These are phyloP conservation scores for Trochalopteron elliotii DNA, from an alignment of 2,113 vertebrate genomes.

Conservation along the genomic window DNA sequence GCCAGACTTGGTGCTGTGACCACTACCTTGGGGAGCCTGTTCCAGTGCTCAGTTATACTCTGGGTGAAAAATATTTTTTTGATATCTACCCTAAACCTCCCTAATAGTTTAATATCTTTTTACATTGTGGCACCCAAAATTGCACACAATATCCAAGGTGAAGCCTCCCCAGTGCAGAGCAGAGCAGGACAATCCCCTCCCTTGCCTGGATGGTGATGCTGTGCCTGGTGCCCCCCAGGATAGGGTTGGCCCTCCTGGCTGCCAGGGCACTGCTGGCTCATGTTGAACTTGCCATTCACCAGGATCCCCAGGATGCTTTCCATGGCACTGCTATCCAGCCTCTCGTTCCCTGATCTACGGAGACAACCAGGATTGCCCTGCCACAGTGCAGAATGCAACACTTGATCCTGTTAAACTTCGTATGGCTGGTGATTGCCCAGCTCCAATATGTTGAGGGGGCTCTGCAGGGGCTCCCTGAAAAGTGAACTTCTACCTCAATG, in stretches of 20 bases:
- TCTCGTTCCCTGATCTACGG: neutral
- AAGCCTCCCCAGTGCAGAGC: fast-evolving
- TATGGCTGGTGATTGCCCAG: neutral
- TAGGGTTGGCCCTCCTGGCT: fast-evolving
- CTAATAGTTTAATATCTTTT: neutral
- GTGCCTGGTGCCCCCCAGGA: neutral
- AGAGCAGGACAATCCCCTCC: neutral
- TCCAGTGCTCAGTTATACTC: neutral
- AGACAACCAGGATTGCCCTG: fast-evolving
- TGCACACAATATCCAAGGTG: neutral
- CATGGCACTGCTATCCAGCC: fast-evolving
- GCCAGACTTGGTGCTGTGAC: neutral
- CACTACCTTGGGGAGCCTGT: too few relatives aligned
- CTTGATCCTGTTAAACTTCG: fast-evolving
- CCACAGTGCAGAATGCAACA: neutral
- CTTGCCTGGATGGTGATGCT: fast-evolving
- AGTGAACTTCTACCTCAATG: neutral
- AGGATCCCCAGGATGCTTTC: fast-evolving
- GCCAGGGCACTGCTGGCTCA: neutral
- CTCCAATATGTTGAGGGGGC: neutral
- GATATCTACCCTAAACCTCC: neutral
- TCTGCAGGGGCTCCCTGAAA: neutral
- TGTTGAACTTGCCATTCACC: fast-evolving
- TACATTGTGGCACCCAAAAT: neutral
- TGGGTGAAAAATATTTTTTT: neutral